phyloP scores from a whole-genome alignment of 2,888 invertebrate genomes.

The Nomada flava region DNA sequence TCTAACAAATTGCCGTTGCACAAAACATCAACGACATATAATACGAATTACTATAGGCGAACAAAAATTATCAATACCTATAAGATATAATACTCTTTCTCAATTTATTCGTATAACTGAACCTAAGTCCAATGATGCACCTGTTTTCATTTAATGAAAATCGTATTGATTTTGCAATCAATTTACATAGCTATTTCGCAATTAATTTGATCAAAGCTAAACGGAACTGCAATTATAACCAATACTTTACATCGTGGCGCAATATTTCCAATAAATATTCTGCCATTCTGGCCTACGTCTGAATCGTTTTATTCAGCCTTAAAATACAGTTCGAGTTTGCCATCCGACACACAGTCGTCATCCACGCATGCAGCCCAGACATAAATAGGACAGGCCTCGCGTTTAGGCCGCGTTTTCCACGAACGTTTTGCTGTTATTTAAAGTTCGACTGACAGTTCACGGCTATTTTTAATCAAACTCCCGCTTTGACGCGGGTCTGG shows the following conservation, averaged over 20 bases:
- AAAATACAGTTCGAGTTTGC: neutral
- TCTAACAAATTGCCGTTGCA: too few species aligned
- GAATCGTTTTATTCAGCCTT: neutral
- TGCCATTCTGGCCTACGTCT: neutral
- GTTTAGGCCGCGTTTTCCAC: constrained; percentile 10
- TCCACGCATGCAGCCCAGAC: neutral
- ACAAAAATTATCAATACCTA: too few species aligned
- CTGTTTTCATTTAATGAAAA: neutral
- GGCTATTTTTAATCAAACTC: constrained; percentile 50
- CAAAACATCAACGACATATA: too few species aligned
- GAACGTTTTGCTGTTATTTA: constrained; percentile 40
- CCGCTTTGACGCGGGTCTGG: constrained; percentile 31
- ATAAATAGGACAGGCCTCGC: constrained; percentile 30
- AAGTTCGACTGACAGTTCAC: constrained; percentile 15
- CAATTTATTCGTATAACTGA: too few species aligned
- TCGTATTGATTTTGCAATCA: neutral
- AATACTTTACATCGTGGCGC: neutral
- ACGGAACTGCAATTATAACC: too few species aligned
- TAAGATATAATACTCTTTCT: too few species aligned
- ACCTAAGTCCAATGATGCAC: too few species aligned
- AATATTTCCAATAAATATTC: neutral
- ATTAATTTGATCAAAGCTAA: too few species aligned
- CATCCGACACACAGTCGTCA: neutral
- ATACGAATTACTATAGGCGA: too few species aligned
- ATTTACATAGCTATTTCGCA: too few species aligned